Evolutionary conservation across 2,797 vertebrate genomes (phyloP).

Genomic region (Smutsia gigantea): DNA sequence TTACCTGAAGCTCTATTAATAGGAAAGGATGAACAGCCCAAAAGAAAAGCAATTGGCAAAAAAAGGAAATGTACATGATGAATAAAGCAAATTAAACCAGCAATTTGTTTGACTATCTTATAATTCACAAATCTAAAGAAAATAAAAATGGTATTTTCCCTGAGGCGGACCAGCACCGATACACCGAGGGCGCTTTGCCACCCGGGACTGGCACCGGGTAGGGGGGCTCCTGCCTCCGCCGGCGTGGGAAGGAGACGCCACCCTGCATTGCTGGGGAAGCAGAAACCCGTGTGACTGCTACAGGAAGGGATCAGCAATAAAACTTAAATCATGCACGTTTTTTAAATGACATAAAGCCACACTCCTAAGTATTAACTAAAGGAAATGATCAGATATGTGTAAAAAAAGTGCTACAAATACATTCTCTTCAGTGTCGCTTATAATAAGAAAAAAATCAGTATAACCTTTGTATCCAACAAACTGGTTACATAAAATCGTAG

Average conservation of each 20-base stretch:
- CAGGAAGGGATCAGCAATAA: background rate
- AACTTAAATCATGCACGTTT: background rate
- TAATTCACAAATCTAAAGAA: background rate
- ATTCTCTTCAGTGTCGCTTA: background rate
- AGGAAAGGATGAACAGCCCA: background rate
- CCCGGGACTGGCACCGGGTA: background rate
- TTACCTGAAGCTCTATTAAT: background rate
- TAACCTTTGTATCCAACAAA: background rate
- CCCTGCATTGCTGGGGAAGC: background rate
- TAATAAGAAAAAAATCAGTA: background rate
- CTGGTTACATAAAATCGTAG: background rate
- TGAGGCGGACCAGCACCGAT: background rate
- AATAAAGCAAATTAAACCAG: background rate
- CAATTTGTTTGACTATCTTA: background rate
- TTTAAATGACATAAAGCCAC: background rate
- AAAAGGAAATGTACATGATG: background rate
- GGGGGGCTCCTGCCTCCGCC: too few species aligned
- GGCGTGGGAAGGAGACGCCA: background rate
- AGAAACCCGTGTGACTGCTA: background rate
- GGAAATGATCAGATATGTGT: background rate
- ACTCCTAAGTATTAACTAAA: background rate
- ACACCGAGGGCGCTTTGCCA: background rate
- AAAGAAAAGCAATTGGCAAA: slow-evolving; percentile 6
- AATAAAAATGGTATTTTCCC: background rate
- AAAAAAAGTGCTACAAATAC: background rate